A percentile compares a stretch with the other conserved stretches of the same genome.
These are phyloP conservation scores for Brachionus angularis DNA, from an alignment of 1,140 invertebrate species.

Conservation along the genomic window DNA sequence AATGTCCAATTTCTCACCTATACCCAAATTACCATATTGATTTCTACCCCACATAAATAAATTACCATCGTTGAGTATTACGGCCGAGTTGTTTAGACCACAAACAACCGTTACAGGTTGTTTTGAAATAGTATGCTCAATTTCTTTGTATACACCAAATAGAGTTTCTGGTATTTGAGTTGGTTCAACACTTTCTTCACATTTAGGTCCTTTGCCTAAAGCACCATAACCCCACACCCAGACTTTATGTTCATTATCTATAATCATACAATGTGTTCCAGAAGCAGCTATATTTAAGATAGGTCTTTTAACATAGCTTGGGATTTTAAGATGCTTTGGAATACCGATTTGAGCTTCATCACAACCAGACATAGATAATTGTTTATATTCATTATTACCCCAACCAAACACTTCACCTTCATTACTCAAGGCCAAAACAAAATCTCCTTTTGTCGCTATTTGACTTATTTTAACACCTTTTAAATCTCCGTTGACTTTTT, in stretches of 20 bases:
- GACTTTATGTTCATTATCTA: slow-evolving; percentile 76
- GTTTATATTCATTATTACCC: slow-evolving; percentile 91
- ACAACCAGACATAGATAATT: slow-evolving; percentile 62
- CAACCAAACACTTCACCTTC: slow-evolving; percentile 90
- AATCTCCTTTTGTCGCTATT: slow-evolving; percentile 74
- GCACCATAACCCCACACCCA: slow-evolving; percentile 89
- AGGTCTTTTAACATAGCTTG: slow-evolving; percentile 64
- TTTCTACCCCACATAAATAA: slow-evolving; percentile 87
- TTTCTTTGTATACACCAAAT: slow-evolving; percentile 68
- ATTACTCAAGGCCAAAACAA: slow-evolving; percentile 76
- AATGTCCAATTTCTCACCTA: slow-evolving; percentile 62
- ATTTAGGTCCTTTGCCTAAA: slow-evolving; percentile 76
- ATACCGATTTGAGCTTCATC: slow-evolving; percentile 47
- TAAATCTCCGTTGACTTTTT: slow-evolving; percentile 72
- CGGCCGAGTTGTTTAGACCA: slow-evolving; percentile 74
- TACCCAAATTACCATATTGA: slow-evolving; percentile 72
- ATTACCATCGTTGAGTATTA: slow-evolving; percentile 70
- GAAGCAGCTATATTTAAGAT: slow-evolving; percentile 70
- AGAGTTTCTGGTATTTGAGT: slow-evolving; percentile 70
- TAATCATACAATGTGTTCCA: slow-evolving; percentile 76
- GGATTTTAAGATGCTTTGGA: slow-evolving; percentile 50
- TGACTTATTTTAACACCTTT: slow-evolving; percentile 73
- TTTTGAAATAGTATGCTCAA: slow-evolving; percentile 70
- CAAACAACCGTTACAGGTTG: slow-evolving; percentile 62
- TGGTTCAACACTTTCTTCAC: slow-evolving; percentile 65